Conservation (phyloP, 2,113 vertebrate species). For the Saguinus imperator region DNA sequence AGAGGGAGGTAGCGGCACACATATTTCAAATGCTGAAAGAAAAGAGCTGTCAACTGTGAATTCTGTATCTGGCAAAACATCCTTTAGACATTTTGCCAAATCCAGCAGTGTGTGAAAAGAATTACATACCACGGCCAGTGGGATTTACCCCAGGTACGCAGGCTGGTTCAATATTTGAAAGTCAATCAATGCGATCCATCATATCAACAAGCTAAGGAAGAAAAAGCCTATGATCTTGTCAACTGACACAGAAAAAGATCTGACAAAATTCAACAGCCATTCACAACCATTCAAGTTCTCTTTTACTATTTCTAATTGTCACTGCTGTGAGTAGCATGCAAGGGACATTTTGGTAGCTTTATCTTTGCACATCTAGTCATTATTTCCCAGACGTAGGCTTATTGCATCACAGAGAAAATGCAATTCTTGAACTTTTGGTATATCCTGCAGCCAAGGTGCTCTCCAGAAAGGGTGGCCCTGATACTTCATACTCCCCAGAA, state of each 20-base stretch:
- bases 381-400: background rate
- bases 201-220: background rate
- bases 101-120: background rate
- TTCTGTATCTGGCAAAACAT: background rate
- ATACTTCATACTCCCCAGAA: background rate
- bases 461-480: background rate
- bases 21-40: background rate
- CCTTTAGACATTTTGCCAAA: background rate
- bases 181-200: background rate
- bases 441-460: background rate
- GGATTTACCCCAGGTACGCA: background rate
- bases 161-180: background rate
- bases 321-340: background rate
- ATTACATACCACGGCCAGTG: background rate
- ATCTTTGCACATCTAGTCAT: background rate
- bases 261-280: background rate
- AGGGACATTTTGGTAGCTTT: background rate
- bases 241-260: background rate
- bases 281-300: background rate
- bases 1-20: background rate
- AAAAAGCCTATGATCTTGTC: background rate
- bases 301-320: background rate
- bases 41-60: background rate
- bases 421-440: background rate
- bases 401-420: background rate